Conservation (phyloP, 1,140 invertebrate genomes). For the Pomacea maculata region DNA sequence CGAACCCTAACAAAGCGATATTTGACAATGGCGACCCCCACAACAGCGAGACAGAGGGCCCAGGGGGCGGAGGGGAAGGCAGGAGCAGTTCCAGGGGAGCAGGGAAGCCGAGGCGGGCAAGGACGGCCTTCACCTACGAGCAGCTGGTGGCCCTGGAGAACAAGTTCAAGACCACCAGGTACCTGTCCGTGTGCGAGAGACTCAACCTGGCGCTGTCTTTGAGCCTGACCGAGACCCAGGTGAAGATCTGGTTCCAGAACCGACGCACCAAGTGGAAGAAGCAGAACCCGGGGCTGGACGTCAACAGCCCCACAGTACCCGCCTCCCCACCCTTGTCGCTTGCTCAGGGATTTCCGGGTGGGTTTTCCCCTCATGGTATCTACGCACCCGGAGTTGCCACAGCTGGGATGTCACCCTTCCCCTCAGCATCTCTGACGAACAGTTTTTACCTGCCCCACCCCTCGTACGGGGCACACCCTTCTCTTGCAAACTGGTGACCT, state of each 20-base stretch:
- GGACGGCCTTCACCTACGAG: constrained; percentile 98
- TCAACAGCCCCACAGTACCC: constrained; percentile 85
- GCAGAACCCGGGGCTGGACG: constrained; percentile 97
- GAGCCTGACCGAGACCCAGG: constrained; percentile 74
- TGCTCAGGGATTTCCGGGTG: constrained; percentile 7
- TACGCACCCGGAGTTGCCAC: constrained; percentile 6
- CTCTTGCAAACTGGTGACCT: constrained; percentile 15
- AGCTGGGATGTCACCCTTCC: neutral
- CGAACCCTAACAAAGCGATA: neutral
- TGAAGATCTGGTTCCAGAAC: constrained; percentile 73
- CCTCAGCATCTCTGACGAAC: neutral
- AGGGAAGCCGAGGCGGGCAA: constrained; percentile 87
- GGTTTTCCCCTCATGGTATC: neutral
- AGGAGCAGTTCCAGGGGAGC: neutral
- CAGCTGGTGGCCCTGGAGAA: constrained; percentile 96
- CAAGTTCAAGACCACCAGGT: constrained; percentile 95
- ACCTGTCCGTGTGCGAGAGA: neutral
- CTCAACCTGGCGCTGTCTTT: neutral
- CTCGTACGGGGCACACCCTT: constrained; percentile 6
- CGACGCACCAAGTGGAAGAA: constrained; percentile 99
- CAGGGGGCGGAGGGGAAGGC: neutral
- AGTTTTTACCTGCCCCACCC: constrained; percentile 13
- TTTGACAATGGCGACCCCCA: neutral
- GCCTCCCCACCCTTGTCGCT: constrained; percentile 10
- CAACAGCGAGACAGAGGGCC: neutral